Base-by-base conservation (phyloP, 2,113 vertebrate species). In the Synodontis membranacea region DNA sequence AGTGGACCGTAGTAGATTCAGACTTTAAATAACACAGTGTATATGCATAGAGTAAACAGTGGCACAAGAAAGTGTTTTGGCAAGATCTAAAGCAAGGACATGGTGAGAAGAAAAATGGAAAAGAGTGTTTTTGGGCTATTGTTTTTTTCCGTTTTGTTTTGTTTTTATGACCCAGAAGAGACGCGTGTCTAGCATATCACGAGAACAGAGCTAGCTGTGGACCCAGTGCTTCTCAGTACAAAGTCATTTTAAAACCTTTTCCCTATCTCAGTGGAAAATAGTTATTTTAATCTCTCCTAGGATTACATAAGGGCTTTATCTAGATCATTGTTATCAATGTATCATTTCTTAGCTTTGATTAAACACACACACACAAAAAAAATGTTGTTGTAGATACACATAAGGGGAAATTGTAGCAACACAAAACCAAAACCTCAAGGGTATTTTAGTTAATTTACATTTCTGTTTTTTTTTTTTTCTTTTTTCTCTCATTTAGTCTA, bases 241-340 rank as follows among this genome's bases (percentile, higher is more conserved):
- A 76, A 25, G 75, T 39, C 75, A 21, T 79, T 34, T n/a, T 7
- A 5, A 76, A 28, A 48, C n/a, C 2, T 0, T n/a, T 31, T 79
- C 8, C 75, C 31, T 78, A 52, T 78, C 75, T 50, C 75, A 79
- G 17, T 79, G 48, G 48, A 79, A 79, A 78, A 50, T 50, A 50
- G 15, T 31, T 4, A 21, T 4, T 2, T 17, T 76, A 31, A 50
- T 48, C 74, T 50, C 15, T 76, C 12, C 28, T 31, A 31, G 14
- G 6, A 76, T 48, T 76, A 75, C 14, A 7, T 76, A n/a, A n/a
- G 5, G 9, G 7, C 74, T n/a, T 76, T 76, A 76, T 76, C 28
- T 31, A n/a, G 14, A 19, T 28, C 44, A 76, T 5, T 50, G 44
- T 44, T 15, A 76, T 50, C 46, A 74, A 28, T 25, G 21, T 28